These are phyloP conservation scores for Pseudopodoces humilis DNA, from an alignment of 2,113 vertebrate species.

Conservation along the genomic window DNA sequence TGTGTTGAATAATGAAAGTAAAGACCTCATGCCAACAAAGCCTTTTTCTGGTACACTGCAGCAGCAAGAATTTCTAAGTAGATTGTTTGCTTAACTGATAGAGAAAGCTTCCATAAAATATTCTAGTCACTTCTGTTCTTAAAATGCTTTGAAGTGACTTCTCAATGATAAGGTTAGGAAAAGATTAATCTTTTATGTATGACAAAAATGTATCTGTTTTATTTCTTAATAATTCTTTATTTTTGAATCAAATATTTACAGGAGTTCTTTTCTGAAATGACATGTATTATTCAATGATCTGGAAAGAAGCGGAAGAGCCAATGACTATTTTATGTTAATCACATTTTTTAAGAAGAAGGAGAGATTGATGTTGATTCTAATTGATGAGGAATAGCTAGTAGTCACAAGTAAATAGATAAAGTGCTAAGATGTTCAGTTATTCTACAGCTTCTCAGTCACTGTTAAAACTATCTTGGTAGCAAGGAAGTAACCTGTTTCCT, in stretches of 20 bases:
- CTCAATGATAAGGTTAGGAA: background rate
- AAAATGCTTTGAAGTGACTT: background rate
- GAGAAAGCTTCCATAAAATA: background rate
- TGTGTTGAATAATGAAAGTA: background rate
- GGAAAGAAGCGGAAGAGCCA: background rate
- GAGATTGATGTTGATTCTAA: background rate
- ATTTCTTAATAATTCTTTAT: background rate
- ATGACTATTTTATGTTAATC: background rate
- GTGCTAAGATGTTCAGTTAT: background rate
- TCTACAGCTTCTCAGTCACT: background rate
- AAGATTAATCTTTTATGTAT: background rate
- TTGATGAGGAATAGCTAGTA: background rate
- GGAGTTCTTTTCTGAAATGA: background rate
- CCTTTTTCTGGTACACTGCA: background rate
- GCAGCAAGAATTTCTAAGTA: background rate
- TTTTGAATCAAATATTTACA: background rate
- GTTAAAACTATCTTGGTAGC: background rate
- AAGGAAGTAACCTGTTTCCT: background rate
- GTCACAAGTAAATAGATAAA: background rate
- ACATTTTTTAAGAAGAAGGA: background rate
- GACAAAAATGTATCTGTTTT: background rate
- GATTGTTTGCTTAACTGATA: background rate
- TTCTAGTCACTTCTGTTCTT: background rate
- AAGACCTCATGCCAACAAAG: background rate
- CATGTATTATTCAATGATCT: background rate